Base-by-base conservation (phyloP, 1,140 invertebrate species). In the Pogonomyrmex barbatus region DNA sequence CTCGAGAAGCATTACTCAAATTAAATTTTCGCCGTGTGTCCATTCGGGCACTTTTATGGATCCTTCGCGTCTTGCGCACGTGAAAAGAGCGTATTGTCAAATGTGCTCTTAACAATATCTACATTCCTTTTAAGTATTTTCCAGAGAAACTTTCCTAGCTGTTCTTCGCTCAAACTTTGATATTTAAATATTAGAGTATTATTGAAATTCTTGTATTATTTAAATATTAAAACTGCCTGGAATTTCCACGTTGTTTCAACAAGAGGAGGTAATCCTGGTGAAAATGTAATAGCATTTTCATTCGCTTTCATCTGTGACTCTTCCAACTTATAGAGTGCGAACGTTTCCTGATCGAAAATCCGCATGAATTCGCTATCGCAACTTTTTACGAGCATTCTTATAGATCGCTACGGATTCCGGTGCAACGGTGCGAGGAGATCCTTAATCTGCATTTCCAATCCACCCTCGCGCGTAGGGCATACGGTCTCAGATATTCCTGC, bases 401-500 rank as follows among this genome's bases (percentile, higher is more conserved):
- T n/a, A 60, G 79, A 83, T 83, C 54, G 68, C 54, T 75, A 75
- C n/a, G 54, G 33, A 83, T 83, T 83, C 68, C 39, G 42, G 54
- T 83, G 54, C 54, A 82, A 82, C 42, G 33, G 30, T 30, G 39
- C 79, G 68, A 83, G 12, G 68, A 83, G 75, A 83, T 75, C 68
- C 54, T 83, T 75, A 75, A 54, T 83, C 54, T 75, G 79, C 68
- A 60, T 60, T 83, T 83, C 75, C 79, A 60, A 83, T 83, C 30
- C 68, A 17, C 45, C 54, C 24, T 54, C 52, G 24, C 42, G 24
- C 45, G 12, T 14, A 10, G 30, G 58, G n/a, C 42, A 45, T 45
- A 60, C 54, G 12, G 42, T 83, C 71, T 83, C 79, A 71, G 60
- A 82, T 82, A 83, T 83, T 56, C 36, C 67, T 62, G 12, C 12